Evolutionary conservation across 1,140 invertebrate genomes (phyloP).

Genomic region (Medauroidea extradentata): DNA sequence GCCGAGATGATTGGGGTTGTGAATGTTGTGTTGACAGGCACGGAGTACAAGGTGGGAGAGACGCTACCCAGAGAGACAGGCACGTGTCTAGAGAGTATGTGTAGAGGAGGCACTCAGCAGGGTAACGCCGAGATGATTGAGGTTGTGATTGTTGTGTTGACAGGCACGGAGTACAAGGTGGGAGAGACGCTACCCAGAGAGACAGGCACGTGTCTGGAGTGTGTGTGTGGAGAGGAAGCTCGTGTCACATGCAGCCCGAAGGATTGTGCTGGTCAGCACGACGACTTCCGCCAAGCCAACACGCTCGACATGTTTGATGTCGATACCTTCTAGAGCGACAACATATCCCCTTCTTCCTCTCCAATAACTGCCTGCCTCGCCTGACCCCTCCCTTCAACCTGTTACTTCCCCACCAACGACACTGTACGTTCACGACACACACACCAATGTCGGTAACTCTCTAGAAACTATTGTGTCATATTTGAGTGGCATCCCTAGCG

Average conservation of each 20-base stretch:
- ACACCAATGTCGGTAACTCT: too few species aligned
- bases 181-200: slow-evolving; percentile 60
- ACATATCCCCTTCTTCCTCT: too few species aligned
- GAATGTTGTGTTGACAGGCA: slow-evolving; percentile 45
- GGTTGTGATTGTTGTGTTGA: slow-evolving; percentile 3
- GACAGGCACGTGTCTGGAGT: slow-evolving; percentile 64
- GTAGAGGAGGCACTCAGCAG: slow-evolving; percentile 54
- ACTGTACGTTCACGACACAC: too few species aligned
- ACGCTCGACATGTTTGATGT: slow-evolving; percentile 36
- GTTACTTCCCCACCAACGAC: too few species aligned
- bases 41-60: slow-evolving; percentile 57
- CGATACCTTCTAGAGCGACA: slow-evolving; percentile 28
- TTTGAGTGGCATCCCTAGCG: too few species aligned
- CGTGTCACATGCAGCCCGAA: slow-evolving; percentile 61
- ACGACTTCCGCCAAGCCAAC: slow-evolving; percentile 37
- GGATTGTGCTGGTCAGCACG: slow-evolving; percentile 48
- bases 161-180: slow-evolving; percentile 57
- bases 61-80: slow-evolving; percentile 60
- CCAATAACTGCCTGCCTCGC: too few species aligned
- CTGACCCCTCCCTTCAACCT: too few species aligned
- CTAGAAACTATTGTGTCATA: too few species aligned
- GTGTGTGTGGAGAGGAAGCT: slow-evolving; percentile 58
- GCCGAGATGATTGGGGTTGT: neutral
- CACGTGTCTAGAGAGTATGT: slow-evolving; percentile 64
- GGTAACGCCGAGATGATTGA: too few species aligned